Conservation (phyloP, 2,797 vertebrate genomes). For the Silurus aristotelis region DNA sequence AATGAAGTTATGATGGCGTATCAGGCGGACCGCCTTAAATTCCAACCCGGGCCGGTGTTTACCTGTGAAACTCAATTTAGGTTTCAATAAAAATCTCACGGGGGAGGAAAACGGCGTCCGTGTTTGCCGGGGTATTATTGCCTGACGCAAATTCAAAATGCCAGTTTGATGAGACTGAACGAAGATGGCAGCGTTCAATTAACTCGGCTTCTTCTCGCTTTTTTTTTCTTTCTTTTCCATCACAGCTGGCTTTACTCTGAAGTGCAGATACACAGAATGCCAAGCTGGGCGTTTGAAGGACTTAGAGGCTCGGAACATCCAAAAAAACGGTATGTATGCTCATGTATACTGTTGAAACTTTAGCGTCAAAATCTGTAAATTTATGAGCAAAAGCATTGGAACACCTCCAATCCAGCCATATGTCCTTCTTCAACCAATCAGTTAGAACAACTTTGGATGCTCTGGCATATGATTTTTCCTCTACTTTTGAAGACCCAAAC, state of each 20-base stretch:
- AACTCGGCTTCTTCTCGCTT: constrained; percentile 10
- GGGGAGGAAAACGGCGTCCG: background rate
- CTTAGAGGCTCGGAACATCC: background rate
- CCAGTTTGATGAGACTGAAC: constrained; percentile 33
- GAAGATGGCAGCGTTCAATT: constrained; percentile 34
- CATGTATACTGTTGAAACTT: background rate
- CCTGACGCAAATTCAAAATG: constrained; percentile 28
- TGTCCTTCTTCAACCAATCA: too few species aligned
- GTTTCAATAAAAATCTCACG: constrained; percentile 19
- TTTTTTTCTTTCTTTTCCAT: background rate
- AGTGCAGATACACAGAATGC: background rate
- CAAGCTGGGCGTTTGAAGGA: background rate
- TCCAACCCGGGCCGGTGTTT: constrained; percentile 22
- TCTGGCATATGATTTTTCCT: too few species aligned
- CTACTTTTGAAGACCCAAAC: too few species aligned
- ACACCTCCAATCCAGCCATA: too few species aligned
- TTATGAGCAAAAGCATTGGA: too few species aligned
- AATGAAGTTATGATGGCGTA: constrained; percentile 40
- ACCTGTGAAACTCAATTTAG: constrained; percentile 30
- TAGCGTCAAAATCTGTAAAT: background rate
- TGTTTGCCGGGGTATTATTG: constrained; percentile 17
- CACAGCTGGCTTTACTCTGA: constrained; percentile 25
- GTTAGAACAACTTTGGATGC: too few species aligned
- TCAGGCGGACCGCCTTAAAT: constrained; percentile 2
- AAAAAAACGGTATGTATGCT: background rate